Evolutionary conservation across 2,113 vertebrate genomes (phyloP), one percentile per base, ranked within the genome.

Genomic region (Larimichthys polyactis): DNA sequence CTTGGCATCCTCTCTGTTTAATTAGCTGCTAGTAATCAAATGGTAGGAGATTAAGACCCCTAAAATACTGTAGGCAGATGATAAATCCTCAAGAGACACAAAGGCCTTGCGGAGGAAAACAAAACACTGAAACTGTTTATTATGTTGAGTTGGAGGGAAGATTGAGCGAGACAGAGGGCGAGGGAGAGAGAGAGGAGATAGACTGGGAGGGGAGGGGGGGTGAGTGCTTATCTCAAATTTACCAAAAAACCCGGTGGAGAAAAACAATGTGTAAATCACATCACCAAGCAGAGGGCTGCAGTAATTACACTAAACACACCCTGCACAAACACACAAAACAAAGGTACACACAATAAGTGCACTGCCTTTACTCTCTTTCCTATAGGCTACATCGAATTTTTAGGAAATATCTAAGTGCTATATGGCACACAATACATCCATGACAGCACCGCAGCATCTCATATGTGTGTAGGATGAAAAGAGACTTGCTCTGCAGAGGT

Each of bases 11-110:
- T 32, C 87, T 64, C 82, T 74, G 81, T 91, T 94, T 95, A 93
- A 95, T 93, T 94, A 95, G 92, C 80, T 74, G 86, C 63, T 83
- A 83, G 85, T 87, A 91, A 91, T 92, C 88, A 91, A 93, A 92
- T 85, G 79, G 78, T 82, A 75, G 89, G 81, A 90, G 93, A 93
- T 95, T 92, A 95, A 87, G 79, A 76, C 81, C 62, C 71, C 63
- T 85, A 66, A 92, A 76, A 90, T 89, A 90, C 84, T 86, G 84
- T 72, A 82, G 91, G 78, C 74, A 92, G 86, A 93, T 90, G 85
- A 95, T 91, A 89, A 89, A 93, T 90, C 89, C 90, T 89, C 88
- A 57, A 77, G 91, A 93, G 92, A 92, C 83, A 91, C 78, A 87
- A 87, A 87, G 83, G 62, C 78, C 69, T 82, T 54, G 60, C 58